Conservation (phyloP, 2,888 invertebrate species). For the Lochmaea crataegi region DNA sequence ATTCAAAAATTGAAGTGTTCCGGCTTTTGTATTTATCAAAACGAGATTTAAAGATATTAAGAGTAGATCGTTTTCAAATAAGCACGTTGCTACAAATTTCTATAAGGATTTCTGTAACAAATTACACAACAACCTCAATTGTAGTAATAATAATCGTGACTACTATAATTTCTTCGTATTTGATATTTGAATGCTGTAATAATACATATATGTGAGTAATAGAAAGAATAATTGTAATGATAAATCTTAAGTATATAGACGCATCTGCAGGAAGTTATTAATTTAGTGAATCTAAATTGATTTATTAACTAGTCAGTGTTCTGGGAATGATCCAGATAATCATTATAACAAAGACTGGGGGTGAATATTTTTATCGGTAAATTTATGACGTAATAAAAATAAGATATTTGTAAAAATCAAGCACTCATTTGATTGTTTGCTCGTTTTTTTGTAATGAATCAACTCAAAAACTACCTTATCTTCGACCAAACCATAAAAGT, state of each 20-base stretch:
- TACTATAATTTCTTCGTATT: not conserved
- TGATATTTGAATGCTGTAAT: not conserved
- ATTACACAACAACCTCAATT: not conserved
- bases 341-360: constrained; percentile 18
- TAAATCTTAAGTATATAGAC: constrained; percentile 21
- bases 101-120: no score
- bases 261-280: constrained; percentile 34
- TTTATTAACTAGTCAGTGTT: constrained; percentile 28
- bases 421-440: no score
- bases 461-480: no score
- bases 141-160: not conserved
- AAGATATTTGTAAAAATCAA: no score
- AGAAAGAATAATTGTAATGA: constrained; percentile 32
- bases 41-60: no score
- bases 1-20: no score
- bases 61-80: no score
- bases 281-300: constrained; percentile 36
- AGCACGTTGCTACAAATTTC: no score
- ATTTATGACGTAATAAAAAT: not conserved
- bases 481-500: no score
- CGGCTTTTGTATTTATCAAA: no score
- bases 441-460: no score
- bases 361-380: constrained; percentile 20
- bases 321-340: constrained; percentile 33
- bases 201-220: constrained; percentile 14